Conservation (phyloP, 2,797 vertebrate genomes). For the Lagocephalus sceleratus region DNA sequence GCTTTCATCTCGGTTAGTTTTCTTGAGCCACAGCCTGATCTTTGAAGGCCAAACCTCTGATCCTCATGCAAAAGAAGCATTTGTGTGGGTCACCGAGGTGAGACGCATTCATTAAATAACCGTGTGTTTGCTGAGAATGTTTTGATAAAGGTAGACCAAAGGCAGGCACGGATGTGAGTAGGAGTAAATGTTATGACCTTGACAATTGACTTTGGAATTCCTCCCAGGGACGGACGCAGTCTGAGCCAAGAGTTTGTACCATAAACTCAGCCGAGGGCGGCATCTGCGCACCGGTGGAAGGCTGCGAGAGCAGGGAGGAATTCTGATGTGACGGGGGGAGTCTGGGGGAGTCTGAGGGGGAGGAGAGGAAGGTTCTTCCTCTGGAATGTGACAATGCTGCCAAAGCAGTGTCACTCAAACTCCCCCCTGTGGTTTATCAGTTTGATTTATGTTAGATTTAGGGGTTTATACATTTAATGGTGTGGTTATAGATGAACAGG, state of each 20-base stretch:
- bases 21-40: slow-evolving; percentile 24
- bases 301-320: slow-evolving; percentile 47
- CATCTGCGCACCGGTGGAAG: slow-evolving; percentile 21
- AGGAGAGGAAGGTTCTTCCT: slow-evolving; percentile 30
- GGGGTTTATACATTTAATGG: no score
- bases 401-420: slow-evolving; percentile 9
- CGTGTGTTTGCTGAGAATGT: slow-evolving; percentile 29
- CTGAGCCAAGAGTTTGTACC: slow-evolving; percentile 42
- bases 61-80: slow-evolving; percentile 12
- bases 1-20: slow-evolving; percentile 31
- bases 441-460: no score
- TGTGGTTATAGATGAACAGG: no score
- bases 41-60: slow-evolving; percentile 4
- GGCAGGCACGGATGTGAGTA: slow-evolving; percentile 36
- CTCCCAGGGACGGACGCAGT: slow-evolving; percentile 34
- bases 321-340: slow-evolving; percentile 46
- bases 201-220: slow-evolving; percentile 53
- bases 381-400: slow-evolving; percentile 44
- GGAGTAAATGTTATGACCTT: slow-evolving; percentile 51
- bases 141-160: slow-evolving; percentile 29
- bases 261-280: slow-evolving; percentile 14
- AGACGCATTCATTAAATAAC: slow-evolving; percentile 33
- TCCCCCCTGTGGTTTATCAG: background rate
- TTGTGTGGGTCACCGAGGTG: slow-evolving; percentile 17
- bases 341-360: slow-evolving; percentile 34